Conservation (phyloP, 2,888 invertebrate species). For the Sympetrum striolatum region DNA sequence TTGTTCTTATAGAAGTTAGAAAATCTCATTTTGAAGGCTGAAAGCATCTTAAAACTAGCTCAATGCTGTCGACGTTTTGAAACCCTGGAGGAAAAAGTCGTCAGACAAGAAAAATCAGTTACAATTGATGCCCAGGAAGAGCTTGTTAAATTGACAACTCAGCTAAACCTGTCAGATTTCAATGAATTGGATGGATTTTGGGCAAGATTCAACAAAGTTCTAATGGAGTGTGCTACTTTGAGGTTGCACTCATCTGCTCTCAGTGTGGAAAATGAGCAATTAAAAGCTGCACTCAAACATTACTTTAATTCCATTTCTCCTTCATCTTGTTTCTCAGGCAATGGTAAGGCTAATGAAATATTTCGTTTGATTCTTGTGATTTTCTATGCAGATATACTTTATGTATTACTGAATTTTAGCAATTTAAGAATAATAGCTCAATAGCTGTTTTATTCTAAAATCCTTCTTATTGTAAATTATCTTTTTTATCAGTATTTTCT, state of each 20-base stretch:
- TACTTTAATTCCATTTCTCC: conserved; percentile 65
- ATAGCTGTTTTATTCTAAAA: too few relatives aligned
- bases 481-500: too few relatives aligned
- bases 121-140: neutral
- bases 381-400: too few relatives aligned
- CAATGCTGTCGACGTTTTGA: conserved; percentile 73
- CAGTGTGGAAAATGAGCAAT: conserved; percentile 67
- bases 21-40: conserved; percentile 65
- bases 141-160: neutral
- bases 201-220: conserved; percentile 66
- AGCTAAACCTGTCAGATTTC: conserved; percentile 64
- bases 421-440: too few relatives aligned
- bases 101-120: conserved; percentile 52
- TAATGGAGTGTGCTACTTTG: conserved; percentile 64
- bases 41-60: conserved; percentile 67
- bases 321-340: neutral
- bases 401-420: too few relatives aligned
- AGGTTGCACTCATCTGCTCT: conserved; percentile 58
- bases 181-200: conserved; percentile 75
- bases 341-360: neutral
- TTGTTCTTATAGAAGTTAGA: conserved; percentile 60
- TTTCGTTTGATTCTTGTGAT: neutral
- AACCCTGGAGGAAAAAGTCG: conserved; percentile 61
- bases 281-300: conserved; percentile 68
- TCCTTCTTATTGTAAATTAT: too few relatives aligned